Conservation (phyloP, 2,797 vertebrate species). For the Clarias pachynema region DNA sequence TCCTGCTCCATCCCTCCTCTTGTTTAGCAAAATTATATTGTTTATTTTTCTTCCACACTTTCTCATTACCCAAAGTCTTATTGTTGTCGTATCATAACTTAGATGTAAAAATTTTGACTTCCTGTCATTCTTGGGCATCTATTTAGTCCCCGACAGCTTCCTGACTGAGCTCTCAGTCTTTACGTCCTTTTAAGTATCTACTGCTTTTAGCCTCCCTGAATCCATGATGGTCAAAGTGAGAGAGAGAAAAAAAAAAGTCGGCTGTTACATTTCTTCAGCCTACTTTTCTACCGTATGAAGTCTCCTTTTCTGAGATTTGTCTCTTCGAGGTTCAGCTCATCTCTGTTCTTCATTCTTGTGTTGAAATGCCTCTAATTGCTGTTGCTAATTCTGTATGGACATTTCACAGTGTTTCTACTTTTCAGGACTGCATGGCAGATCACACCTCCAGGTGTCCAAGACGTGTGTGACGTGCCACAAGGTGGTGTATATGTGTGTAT, state of each 20-base stretch:
- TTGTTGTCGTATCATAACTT: not conserved
- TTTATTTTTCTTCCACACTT: slow-evolving; percentile 54
- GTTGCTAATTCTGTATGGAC: slow-evolving; percentile 65
- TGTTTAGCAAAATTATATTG: slow-evolving; percentile 31
- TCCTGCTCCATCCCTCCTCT: slow-evolving; percentile 22
- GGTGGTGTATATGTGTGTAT: slow-evolving; percentile 44
- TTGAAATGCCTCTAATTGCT: slow-evolving; percentile 63
- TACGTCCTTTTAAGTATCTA: slow-evolving; percentile 35
- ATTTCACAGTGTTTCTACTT: slow-evolving; percentile 59
- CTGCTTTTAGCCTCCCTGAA: slow-evolving; percentile 28
- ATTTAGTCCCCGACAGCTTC: slow-evolving; percentile 37
- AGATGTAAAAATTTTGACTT: not conserved
- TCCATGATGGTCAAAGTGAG: slow-evolving; percentile 65
- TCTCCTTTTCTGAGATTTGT: slow-evolving; percentile 43
- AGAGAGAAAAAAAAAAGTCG: slow-evolving; percentile 12
- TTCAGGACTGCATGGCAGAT: slow-evolving; percentile 57
- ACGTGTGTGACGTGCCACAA: slow-evolving; percentile 64
- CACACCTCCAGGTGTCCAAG: slow-evolving; percentile 66
- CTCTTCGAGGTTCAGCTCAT: slow-evolving; percentile 53
- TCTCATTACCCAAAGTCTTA: slow-evolving; percentile 51
- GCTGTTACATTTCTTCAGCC: slow-evolving; percentile 10
- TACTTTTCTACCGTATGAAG: slow-evolving; percentile 31
- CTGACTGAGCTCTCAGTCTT: not conserved
- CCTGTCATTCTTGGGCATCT: slow-evolving; percentile 33
- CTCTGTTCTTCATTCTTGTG: slow-evolving; percentile 55